Base-by-base conservation (phyloP, 2,888 invertebrate genomes). In the Fissipunctia ypsillon region DNA sequence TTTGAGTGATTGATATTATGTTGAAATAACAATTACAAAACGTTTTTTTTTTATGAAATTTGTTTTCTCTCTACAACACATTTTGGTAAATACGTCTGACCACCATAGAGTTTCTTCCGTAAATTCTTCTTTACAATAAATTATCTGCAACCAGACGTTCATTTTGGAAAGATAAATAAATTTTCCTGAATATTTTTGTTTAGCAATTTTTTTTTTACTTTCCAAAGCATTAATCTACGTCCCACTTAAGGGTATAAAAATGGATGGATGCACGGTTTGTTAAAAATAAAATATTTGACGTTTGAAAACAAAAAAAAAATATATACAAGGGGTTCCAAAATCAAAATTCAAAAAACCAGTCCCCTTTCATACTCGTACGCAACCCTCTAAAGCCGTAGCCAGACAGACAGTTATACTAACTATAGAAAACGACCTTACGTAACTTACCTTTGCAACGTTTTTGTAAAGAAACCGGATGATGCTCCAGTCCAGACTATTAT, bases 391-490 rank as follows among this genome's bases (percentile, higher is more conserved):
- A 56, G 54, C 28, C n/a, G 43, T 66, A 63, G 73, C 65, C 83
- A 73, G 66, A 60, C 68, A 63, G 69, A 77, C 85, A 84, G 86
- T 87, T 86, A 84, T 81, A 77, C 19, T 68, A 69, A 66, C 68
- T 73, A 76, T 73, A 75, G 60, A 80, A 80, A 74, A 63, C n/a
- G 74, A 64, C n/a, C 78, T 84, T 85, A 74, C 81, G 65, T 78
- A 84, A 88, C 63, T 16, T 9, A 38, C 9, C 38, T 76, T 84
- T 86, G 81, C 81, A 84, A 84, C 75, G 78, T 86, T 87, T 88
- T 89, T 87, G 77, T 81, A 81, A 87, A 83, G 65, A 66, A 86
- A 84, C 87, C 86, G 86, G 86, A 86, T 84, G 85, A 60, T 56
- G 63, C 9, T 52, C 38, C 71, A 16, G 16, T 25, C 25, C 7